phyloP scores from a whole-genome alignment of 2,888 invertebrate genomes.

The Alitta virens region DNA sequence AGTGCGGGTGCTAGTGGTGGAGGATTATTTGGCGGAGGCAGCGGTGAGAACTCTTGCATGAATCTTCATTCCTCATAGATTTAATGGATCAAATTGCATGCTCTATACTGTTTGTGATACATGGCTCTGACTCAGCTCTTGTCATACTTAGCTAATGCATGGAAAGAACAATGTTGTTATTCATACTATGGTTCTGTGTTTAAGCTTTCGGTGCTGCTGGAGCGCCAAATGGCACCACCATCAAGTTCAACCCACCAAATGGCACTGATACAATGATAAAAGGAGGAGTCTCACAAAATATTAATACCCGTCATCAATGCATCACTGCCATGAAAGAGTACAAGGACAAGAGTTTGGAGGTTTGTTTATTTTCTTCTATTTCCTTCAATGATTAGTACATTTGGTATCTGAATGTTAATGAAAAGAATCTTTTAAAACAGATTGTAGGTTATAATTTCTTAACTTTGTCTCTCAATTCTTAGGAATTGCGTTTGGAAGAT shows the following conservation, averaged over 20 bases:
- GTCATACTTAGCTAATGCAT: background rate
- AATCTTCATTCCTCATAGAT: no score
- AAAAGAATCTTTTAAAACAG: background rate
- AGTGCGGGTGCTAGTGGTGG: conserved; percentile 4
- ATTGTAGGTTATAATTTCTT: background rate
- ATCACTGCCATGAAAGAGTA: conserved; percentile 99
- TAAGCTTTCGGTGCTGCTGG: conserved; percentile 2
- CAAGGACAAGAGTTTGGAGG: conserved; percentile 86
- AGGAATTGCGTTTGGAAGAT: conserved; percentile 88
- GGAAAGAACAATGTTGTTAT: background rate
- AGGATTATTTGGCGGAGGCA: conserved; percentile 15
- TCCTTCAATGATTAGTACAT: background rate
- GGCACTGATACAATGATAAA: conserved; percentile 77
- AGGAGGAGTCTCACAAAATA: conserved; percentile 74
- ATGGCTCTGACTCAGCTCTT: background rate
- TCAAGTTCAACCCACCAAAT: conserved; percentile 82
- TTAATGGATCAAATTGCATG: no score
- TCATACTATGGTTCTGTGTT: background rate
- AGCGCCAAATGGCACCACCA: conserved; percentile 43
- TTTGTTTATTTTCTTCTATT: conserved; percentile 20
- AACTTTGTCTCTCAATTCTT: conserved; percentile 12
- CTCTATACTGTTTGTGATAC: background rate
- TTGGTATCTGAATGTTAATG: background rate
- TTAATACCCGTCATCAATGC: conserved; percentile 92
- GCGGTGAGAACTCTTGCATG: no score